These are phyloP conservation scores for Rhyzopertha dominica DNA, from an alignment of 1,140 invertebrate species.

Conservation along the genomic window DNA sequence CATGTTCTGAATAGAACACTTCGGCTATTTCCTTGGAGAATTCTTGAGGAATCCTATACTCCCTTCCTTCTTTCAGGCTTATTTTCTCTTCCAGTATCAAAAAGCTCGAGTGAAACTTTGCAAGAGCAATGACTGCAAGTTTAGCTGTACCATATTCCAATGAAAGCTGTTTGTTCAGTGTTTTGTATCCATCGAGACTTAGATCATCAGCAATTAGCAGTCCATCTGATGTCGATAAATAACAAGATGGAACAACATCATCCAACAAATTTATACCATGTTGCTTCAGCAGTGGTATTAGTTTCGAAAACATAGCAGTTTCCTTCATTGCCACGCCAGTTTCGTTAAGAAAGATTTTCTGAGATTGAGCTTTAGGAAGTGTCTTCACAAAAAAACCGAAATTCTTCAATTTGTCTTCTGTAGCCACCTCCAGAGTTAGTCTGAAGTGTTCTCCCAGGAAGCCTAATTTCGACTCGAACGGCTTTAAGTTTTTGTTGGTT, in stretches of 20 bases:
- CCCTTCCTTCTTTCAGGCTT: slow-evolving; percentile 1
- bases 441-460: slow-evolving; percentile 18
- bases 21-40: slow-evolving; percentile 7
- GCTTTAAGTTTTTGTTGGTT: slow-evolving; percentile 9
- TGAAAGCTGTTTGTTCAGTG: no score
- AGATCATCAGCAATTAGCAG: slow-evolving; percentile 22
- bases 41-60: neutral
- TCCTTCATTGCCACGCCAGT: slow-evolving; percentile 15
- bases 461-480: slow-evolving; percentile 8
- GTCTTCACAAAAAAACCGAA: slow-evolving; percentile 15
- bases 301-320: slow-evolving; percentile 11
- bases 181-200: slow-evolving; percentile 5
- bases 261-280: slow-evolving; percentile 8
- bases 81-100: slow-evolving; percentile 26
- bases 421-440: slow-evolving; percentile 6
- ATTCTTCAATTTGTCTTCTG: neutral
- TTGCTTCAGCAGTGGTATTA: slow-evolving; percentile 5
- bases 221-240: slow-evolving; percentile 4
- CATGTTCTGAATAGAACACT: slow-evolving; percentile 9
- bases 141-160: no score
- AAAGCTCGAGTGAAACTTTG: slow-evolving; percentile 25
- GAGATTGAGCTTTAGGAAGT: neutral
- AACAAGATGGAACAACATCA: slow-evolving; percentile 11
- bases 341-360: slow-evolving; percentile 10
- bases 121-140: no score